phyloP scores from a whole-genome alignment of 2,797 vertebrate genomes.

The Urocyon cinereoargenteus region DNA sequence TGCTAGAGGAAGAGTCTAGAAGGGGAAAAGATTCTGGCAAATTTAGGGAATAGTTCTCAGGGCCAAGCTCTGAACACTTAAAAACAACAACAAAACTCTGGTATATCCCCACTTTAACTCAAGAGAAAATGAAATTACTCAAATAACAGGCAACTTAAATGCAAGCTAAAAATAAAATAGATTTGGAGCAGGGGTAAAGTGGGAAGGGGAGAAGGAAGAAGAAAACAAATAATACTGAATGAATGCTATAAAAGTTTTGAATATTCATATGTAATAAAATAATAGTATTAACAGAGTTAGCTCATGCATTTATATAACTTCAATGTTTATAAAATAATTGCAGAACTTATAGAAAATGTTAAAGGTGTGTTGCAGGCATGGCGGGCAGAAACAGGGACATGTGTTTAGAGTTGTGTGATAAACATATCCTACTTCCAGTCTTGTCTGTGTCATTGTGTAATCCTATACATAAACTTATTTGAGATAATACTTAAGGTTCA shows the following conservation, averaged over 20 bases:
- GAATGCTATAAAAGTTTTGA: neutral
- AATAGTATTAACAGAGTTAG: neutral
- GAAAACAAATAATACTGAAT: neutral
- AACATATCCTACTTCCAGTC: neutral
- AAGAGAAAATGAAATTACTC: neutral
- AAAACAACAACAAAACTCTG: neutral
- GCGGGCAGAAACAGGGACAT: neutral
- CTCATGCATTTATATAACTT: neutral
- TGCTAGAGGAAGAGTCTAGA: neutral
- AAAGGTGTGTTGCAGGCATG: neutral
- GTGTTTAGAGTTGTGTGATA: neutral
- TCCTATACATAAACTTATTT: neutral
- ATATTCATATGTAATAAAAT: neutral
- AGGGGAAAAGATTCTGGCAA: too few species aligned
- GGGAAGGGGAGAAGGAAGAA: neutral
- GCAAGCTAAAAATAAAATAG: neutral
- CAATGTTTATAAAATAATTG: neutral
- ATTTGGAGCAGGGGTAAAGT: rapidly evolving
- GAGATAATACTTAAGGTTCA: neutral
- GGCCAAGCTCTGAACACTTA: neutral
- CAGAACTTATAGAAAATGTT: neutral
- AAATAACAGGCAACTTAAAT: neutral
- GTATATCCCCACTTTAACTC: neutral
- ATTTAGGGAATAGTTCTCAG: neutral
- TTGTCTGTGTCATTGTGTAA: neutral